These are phyloP conservation scores for Zosterops pallidus DNA, from an alignment of 2,113 vertebrate species.

Conservation along the genomic window DNA sequence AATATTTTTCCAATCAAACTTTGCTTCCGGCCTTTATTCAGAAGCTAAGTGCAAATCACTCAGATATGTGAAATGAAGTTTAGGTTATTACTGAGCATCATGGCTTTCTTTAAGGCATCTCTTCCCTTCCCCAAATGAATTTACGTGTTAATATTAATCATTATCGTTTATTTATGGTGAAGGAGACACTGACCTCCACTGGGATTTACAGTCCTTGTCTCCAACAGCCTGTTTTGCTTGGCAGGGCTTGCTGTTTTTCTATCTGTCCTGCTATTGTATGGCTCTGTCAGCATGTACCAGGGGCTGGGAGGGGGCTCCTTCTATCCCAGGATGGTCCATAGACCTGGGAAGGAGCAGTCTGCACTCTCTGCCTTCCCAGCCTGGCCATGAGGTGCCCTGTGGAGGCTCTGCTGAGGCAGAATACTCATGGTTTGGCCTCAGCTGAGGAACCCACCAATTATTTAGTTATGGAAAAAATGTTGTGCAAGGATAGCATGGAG, in stretches of 20 bases:
- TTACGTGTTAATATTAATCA: background rate
- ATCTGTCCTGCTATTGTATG: background rate
- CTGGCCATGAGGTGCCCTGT: rapidly evolving
- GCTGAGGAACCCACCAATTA: background rate
- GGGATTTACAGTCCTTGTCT: background rate
- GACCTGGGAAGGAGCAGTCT: background rate
- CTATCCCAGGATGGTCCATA: background rate
- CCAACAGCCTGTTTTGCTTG: background rate
- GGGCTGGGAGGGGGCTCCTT: rapidly evolving
- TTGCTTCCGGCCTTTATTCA: constrained; percentile 36
- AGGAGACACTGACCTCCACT: background rate
- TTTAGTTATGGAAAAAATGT: background rate
- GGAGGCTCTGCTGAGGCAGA: background rate
- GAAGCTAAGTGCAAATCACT: constrained; percentile 23
- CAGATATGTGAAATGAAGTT: background rate
- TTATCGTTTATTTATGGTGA: background rate
- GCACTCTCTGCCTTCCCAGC: too few relatives aligned
- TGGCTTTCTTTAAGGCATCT: background rate
- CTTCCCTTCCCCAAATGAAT: background rate
- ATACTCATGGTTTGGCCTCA: background rate
- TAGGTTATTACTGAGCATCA: background rate
- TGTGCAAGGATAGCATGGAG: background rate
- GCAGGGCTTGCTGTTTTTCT: background rate
- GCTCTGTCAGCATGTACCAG: background rate
- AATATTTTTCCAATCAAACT: constrained; percentile 18